phyloP scores from a whole-genome alignment of 2,888 invertebrate genomes.

The Xanthostigma xanthostigma region DNA sequence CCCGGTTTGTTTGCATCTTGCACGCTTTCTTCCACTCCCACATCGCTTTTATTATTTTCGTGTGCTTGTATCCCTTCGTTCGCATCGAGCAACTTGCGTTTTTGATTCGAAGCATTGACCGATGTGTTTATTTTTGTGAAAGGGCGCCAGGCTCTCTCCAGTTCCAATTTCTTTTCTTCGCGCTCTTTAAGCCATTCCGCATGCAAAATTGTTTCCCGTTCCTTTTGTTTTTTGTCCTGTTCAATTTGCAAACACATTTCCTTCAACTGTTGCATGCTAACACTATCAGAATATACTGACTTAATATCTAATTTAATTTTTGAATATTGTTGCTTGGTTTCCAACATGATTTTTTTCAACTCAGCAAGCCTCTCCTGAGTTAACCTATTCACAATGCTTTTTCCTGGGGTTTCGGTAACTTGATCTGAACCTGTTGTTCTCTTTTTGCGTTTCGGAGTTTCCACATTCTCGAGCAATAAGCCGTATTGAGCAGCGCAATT shows the following conservation, averaged over 20 bases:
- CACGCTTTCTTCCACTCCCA: constrained; percentile 8
- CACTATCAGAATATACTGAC: constrained; percentile 35
- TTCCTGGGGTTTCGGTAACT: constrained; percentile 53
- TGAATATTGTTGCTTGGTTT: constrained; percentile 59
- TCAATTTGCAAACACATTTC: constrained; percentile 64
- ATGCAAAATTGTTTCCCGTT: constrained; percentile 47
- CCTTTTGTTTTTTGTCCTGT: constrained; percentile 50
- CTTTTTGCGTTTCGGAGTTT: constrained; percentile 75
- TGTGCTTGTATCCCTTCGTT: constrained; percentile 19
- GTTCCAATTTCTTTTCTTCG: constrained; percentile 45
- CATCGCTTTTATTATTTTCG: constrained; percentile 1
- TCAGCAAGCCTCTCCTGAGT: constrained; percentile 66
- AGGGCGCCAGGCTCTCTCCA: constrained; percentile 44
- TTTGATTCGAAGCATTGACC: constrained; percentile 18
- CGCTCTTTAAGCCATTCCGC: constrained; percentile 48
- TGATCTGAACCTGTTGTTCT: constrained; percentile 35
- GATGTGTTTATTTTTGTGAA: constrained; percentile 13
- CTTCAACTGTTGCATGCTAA: constrained; percentile 56
- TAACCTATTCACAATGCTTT: constrained; percentile 60
- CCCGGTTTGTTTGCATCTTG: constrained; percentile 30
- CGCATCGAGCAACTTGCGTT: constrained; percentile 25
- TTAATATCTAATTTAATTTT: constrained; percentile 50
- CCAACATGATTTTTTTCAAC: constrained; percentile 51
- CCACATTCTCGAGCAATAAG: constrained; percentile 62
- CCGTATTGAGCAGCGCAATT: constrained; percentile 85